Evolutionary conservation across 2,113 vertebrate species (phyloP), one percentile per base, ranked within the genome.

Genomic region (Alethe diademata): DNA sequence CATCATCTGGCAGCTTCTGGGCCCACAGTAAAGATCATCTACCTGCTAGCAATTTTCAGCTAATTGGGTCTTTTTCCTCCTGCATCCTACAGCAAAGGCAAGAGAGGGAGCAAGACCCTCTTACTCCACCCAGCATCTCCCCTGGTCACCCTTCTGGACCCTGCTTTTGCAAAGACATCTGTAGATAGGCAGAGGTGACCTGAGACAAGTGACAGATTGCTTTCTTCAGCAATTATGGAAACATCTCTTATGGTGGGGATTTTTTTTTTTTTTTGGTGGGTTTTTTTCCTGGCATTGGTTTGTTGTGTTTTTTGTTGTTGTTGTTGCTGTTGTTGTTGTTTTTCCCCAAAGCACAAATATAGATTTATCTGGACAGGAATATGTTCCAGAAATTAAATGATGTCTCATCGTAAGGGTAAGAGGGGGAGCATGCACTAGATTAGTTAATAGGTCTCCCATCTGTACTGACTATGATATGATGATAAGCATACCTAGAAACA

Each of bases 401-500:
- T 94, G 64, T 66, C 72, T 92, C 51, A 84, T 84, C 0, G 0
- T 78, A 26, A 56, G 66, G 58, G 71, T 66, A 90, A 95, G 64
- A 88, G 76, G 5, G 71, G 51, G 33, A 93, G 47, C 1, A 0
- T 75, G 53, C 4, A 2, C 53, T 67, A 74, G 69, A 90, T 94
- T 94, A 81, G 79, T 91, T 96, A 94, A 95, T 90, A 88, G 92
- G 88, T 91, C 88, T 96, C 92, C 93, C 90, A 84, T 90, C 92
- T 94, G 72, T 75, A 95, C 72, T 90, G 88, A 92, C 94, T 93
- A 92, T 0, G 13, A 96, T 92, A 78, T 56, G 53, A 88, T 80
- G 95, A 97, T 95, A 96, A 96, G 90, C 82, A 96, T 94, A 96
- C 88, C 94, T 96, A 94, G 93, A 96, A 95, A 90, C 0, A 3